Evolutionary conservation across 2,113 vertebrate genomes (phyloP).

Genomic region (Piaya cayana): DNA sequence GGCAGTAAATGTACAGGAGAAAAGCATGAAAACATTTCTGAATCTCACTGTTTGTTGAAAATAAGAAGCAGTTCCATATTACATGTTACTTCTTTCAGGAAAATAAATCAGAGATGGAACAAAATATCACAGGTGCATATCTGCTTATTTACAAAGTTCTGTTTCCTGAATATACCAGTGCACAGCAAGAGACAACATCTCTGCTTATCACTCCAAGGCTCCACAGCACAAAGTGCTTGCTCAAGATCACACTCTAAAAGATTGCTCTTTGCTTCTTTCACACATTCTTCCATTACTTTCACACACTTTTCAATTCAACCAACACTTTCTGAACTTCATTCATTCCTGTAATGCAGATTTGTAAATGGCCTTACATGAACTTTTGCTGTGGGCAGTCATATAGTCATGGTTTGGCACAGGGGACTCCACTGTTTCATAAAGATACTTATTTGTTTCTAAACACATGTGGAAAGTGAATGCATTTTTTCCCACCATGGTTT

Average conservation of each 20-base stretch:
- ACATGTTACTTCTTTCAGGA: not conserved
- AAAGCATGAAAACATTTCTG: not conserved
- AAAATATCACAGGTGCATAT: not conserved
- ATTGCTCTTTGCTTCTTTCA: not conserved
- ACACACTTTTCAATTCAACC: not conserved
- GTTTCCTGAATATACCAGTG: not conserved
- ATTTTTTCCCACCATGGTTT: not conserved
- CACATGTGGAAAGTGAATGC: not conserved
- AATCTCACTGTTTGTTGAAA: not conserved
- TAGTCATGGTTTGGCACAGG: not conserved
- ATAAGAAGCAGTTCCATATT: not conserved
- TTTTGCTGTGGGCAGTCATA: not conserved
- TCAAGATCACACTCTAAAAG: not conserved
- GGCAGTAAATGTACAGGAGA: not conserved
- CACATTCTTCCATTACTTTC: not conserved
- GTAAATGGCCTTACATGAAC: not conserved
- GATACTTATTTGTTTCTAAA: not conserved
- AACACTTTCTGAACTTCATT: not conserved
- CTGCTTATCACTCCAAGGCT: not conserved
- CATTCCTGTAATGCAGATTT: not conserved
- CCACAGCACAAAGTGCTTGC: not conserved
- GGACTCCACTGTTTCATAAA: not conserved
- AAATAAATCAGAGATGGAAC: not conserved
- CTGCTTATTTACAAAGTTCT: not conserved
- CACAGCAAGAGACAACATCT: not conserved